Base-by-base conservation (phyloP, 1,140 invertebrate genomes). In the Pogonognathellus flavescens region DNA sequence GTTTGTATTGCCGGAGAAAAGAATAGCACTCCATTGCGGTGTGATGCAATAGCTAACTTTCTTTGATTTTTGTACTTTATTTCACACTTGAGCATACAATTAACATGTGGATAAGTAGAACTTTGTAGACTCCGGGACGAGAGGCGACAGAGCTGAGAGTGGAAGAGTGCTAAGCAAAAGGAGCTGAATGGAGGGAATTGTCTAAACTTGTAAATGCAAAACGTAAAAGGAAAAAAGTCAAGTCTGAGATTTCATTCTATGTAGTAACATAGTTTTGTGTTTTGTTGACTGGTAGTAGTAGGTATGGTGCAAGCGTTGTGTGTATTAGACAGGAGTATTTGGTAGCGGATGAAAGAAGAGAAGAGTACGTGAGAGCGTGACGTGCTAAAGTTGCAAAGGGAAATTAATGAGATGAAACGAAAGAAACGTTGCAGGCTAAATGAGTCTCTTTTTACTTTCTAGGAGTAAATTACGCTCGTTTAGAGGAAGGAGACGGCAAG, bases 401-500 rank as follows among this genome's bases (percentile, higher is more conserved):
- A 84, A 84, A 86, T 86, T 86, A 86, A 86, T 86, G 86, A 86
- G 86, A 86, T 86, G 83, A 82, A 86, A 84, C 57, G 83, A 84
- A 81, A 59, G 50, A 84, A 76, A 41, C 49, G 66, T 76, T 76
- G 70, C 80, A 81, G 80, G 80, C 80, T 81, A 81, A 81, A 81
- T 81, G 80, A 81, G 53, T 81, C 80, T 81, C 80, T 81, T 81
- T 81, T 81, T 81, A 81, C 80, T 81, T 81, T 81, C 20, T 81
- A 81, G 80, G 80, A 81, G 80, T 81, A 81, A 81, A 81, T 81
- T 81, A 81, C 80, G 55, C 80, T 81, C 80, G 80, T 81, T 81
- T 81, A 81, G 50, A 55, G n/a, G 80, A 81, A 57, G 53, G 52
- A 81, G 80, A 81, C 80, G 80, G 80, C 80, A 25, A 81, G 80